These are phyloP conservation scores for Idris sp. DNA, from an alignment of 1,140 invertebrate genomes.

Conservation along the genomic window DNA sequence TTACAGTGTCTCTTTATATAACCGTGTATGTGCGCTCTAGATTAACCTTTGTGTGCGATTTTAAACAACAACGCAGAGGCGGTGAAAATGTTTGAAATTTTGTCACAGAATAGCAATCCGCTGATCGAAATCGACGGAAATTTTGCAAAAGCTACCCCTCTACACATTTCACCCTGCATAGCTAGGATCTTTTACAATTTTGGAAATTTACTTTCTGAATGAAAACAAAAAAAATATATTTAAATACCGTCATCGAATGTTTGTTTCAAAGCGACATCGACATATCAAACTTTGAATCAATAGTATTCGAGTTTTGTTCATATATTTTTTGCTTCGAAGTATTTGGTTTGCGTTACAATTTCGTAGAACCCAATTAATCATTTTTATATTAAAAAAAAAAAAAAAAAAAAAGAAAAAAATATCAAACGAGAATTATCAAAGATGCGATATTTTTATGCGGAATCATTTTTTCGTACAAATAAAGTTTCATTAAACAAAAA, in stretches of 20 bases:
- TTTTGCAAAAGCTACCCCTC: constrained; percentile 3
- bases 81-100: constrained; percentile 34
- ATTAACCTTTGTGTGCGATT: constrained; percentile 62
- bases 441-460: too few relatives aligned
- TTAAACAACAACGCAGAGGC: constrained; percentile 47
- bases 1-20: constrained; percentile 64
- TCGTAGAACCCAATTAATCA: too few relatives aligned
- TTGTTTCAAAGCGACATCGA: constrained; percentile 45
- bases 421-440: too few relatives aligned
- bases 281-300: constrained; percentile 46
- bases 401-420: too few relatives aligned
- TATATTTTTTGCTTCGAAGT: neutral
- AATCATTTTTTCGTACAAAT: too few relatives aligned
- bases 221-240: constrained; percentile 12
- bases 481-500: too few relatives aligned
- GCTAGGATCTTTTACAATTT: constrained; percentile 30
- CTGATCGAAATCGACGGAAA: constrained; percentile 41
- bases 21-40: constrained; percentile 62
- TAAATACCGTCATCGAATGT: constrained; percentile 17
- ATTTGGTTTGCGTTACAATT: neutral
- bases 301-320: constrained; percentile 16
- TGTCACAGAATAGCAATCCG: constrained; percentile 34
- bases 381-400: too few relatives aligned
- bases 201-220: constrained; percentile 16
- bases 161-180: constrained; percentile 3